Percentiles rank a stretch among this genome's conserved stretches.
Evolutionary conservation across 2,797 vertebrate genomes (phyloP).

Genomic region (Sardinella longiceps): DNA sequence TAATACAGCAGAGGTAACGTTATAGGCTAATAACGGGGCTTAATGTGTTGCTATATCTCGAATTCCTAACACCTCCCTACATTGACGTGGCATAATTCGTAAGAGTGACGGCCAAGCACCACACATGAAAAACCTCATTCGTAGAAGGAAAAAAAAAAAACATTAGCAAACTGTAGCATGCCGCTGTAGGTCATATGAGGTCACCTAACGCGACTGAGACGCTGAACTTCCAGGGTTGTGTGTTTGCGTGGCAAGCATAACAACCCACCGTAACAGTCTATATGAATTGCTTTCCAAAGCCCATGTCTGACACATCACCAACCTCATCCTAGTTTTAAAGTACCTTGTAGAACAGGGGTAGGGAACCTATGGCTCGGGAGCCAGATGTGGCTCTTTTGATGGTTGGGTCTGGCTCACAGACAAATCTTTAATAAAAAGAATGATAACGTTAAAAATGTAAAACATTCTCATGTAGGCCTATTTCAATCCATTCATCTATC

Average conservation of each 20-base stretch:
- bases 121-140: background rate
- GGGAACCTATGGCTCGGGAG: no score
- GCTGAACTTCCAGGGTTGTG: background rate
- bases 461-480: no score
- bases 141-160: background rate
- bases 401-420: no score
- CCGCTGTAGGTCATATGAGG: background rate
- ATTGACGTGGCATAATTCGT: background rate
- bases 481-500: no score
- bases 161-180: background rate
- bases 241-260: background rate
- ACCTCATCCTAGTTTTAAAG: background rate
- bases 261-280: background rate
- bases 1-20: background rate
- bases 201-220: background rate
- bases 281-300: background rate
- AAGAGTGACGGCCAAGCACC: background rate
- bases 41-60: background rate
- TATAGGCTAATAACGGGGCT: background rate
- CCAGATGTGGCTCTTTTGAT: no score
- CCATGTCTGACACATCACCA: background rate
- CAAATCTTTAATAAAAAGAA: no score
- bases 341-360: no score
- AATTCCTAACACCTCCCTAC: background rate
- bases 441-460: no score